phyloP scores from a whole-genome alignment of 2,113 vertebrate species.

The Erythrocercus mccallii region DNA sequence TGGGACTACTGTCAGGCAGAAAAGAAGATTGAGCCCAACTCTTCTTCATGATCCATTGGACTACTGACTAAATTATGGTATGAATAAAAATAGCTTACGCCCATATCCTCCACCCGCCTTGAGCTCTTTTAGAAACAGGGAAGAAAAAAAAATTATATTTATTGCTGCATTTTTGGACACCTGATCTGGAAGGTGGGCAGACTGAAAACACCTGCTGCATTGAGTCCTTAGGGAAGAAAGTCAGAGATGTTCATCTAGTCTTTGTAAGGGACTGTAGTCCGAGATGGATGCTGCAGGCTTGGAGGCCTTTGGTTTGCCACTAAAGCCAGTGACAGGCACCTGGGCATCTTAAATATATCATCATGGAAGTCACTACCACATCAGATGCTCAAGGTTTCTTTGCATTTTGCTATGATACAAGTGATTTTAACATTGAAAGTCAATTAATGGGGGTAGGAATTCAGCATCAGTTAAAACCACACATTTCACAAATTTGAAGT shows the following conservation, averaged over 20 bases:
- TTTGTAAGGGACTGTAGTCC: not conserved
- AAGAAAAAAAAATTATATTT: not conserved
- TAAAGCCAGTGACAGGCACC: not conserved
- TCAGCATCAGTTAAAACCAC: not conserved
- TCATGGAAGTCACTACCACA: not conserved
- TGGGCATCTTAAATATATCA: not conserved
- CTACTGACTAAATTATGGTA: conserved; percentile 51
- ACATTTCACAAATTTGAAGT: not conserved
- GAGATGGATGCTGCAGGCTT: not conserved
- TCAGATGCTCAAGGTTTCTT: not conserved
- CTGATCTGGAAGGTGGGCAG: conserved; percentile 66
- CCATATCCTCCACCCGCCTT: conserved; percentile 38
- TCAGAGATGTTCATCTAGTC: not conserved
- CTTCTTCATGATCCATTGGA: not conserved
- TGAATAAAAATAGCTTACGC: conserved; percentile 19
- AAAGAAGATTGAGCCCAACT: not conserved
- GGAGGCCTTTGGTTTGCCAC: not conserved
- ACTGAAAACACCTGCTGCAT: conserved; percentile 58
- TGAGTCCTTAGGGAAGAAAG: not conserved
- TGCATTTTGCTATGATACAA: not conserved
- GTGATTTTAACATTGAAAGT: not conserved
- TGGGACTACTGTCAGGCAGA: not conserved
- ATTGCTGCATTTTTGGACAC: conserved; percentile 44
- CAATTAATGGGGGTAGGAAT: not conserved
- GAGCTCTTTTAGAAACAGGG: conserved; percentile 21